Conservation (phyloP, 2,888 invertebrate genomes). For the Tortrix viridana region DNA sequence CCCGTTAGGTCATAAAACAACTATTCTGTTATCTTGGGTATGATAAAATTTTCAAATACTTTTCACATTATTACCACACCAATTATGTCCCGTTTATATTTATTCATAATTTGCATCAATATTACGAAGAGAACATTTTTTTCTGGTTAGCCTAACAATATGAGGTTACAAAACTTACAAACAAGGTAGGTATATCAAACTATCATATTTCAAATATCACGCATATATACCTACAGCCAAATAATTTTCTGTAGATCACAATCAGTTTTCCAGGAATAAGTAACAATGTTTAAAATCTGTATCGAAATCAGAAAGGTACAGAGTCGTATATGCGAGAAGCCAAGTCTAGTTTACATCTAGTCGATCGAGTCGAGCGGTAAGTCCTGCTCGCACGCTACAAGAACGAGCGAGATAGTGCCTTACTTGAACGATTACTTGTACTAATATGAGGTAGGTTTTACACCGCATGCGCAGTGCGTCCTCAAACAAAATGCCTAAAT, state of each 20-base stretch:
- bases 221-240: not conserved
- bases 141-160: no score
- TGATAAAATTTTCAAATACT: no score
- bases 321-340: slow-evolving; percentile 16
- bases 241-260: not conserved
- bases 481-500: not conserved
- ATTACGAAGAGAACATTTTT: no score
- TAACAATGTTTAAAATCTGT: slow-evolving; percentile 13
- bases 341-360: not conserved
- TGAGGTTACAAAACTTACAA: no score
- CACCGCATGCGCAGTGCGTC: slow-evolving; percentile 23
- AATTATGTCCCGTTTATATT: no score
- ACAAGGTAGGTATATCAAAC: no score
- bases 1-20: no score
- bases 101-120: no score
- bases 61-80: no score
- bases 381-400: not conserved
- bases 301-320: slow-evolving; percentile 19
- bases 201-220: no score
- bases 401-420: not conserved
- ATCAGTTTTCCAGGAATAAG: slow-evolving; percentile 19
- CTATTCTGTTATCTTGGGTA: no score
- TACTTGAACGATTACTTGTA: not conserved
- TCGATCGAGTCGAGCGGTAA: not conserved
- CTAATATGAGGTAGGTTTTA: slow-evolving; percentile 3